Conservation (phyloP, 2,113 vertebrate genomes). For the Psilopsiagon aymara region DNA sequence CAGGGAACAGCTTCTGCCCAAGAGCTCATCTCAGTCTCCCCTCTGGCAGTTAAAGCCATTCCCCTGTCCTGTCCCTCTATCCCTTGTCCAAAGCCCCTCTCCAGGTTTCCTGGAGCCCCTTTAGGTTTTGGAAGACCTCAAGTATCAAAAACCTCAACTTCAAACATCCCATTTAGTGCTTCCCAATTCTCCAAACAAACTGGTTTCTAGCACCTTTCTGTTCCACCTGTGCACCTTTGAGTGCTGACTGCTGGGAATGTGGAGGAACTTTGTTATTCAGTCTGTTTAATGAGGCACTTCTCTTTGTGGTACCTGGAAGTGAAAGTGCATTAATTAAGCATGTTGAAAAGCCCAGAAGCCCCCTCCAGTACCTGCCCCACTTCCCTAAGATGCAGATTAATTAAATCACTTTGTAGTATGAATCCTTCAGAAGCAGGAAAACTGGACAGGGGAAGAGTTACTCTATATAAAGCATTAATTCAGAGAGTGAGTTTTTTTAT, state of each 20-base stretch:
- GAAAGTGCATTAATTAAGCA: conserved; percentile 68
- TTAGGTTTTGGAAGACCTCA: neutral
- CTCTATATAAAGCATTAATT: neutral
- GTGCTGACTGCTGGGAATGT: conserved; percentile 80
- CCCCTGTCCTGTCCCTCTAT: neutral
- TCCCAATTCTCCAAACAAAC: neutral
- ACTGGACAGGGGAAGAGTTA: conserved; percentile 26
- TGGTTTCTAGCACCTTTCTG: conserved; percentile 83
- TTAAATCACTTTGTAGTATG: neutral
- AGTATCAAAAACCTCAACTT: neutral
- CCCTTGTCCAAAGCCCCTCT: neutral
- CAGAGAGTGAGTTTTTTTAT: neutral
- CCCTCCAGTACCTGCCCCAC: neutral
- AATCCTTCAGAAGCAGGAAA: neutral
- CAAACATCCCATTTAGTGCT: neutral
- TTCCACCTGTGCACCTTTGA: conserved; percentile 82
- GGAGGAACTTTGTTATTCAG: conserved; percentile 84
- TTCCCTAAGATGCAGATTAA: neutral
- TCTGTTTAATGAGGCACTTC: conserved; percentile 89
- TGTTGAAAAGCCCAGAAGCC: neutral
- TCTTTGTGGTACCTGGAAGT: conserved; percentile 84
- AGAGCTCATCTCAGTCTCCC: too few species aligned
- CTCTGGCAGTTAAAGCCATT: neutral
- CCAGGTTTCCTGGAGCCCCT: neutral
- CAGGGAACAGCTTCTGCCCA: too few species aligned